A percentile compares a stretch with the other conserved stretches of the same genome.
Conservation (phyloP, 2,113 vertebrate species). For the Nycticryphes semicollaris region DNA sequence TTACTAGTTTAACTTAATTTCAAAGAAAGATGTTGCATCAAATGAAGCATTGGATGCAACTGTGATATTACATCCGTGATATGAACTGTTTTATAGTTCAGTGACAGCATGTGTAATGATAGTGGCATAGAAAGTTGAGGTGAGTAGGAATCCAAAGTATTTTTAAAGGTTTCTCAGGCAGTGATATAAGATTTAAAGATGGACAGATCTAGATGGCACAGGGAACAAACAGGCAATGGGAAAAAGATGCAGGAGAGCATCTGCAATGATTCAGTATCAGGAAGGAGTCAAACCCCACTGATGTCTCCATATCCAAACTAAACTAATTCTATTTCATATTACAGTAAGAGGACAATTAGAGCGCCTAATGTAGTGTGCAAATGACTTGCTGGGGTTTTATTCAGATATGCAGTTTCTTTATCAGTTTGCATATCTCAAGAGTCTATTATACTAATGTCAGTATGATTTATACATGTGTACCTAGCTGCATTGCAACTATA, state of each 20-base stretch:
- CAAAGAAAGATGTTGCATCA: not conserved
- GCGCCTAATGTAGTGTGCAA: not conserved
- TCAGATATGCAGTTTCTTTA: not conserved
- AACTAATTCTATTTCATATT: not conserved
- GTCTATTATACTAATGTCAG: not conserved
- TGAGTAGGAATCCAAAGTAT: not conserved
- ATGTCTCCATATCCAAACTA: not conserved
- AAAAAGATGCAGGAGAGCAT: not conserved
- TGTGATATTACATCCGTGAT: not conserved
- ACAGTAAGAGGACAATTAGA: not conserved
- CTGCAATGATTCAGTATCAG: not conserved
- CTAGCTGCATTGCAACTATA: not conserved
- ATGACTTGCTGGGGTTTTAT: not conserved
- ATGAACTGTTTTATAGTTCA: not conserved
- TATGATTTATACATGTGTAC: not conserved
- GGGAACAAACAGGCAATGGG: not conserved
- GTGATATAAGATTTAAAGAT: not conserved
- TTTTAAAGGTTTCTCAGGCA: not conserved
- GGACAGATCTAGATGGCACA: not conserved
- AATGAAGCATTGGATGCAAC: not conserved
- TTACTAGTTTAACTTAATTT: not conserved
- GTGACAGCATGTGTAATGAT: not conserved
- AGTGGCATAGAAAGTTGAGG: not conserved
- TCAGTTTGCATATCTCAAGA: not conserved
- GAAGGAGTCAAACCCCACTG: not conserved